Percentiles rank a stretch among this genome's conserved stretches.
These are phyloP conservation scores for Thecophora atra DNA, from an alignment of 2,888 invertebrate species.

Conservation along the genomic window DNA sequence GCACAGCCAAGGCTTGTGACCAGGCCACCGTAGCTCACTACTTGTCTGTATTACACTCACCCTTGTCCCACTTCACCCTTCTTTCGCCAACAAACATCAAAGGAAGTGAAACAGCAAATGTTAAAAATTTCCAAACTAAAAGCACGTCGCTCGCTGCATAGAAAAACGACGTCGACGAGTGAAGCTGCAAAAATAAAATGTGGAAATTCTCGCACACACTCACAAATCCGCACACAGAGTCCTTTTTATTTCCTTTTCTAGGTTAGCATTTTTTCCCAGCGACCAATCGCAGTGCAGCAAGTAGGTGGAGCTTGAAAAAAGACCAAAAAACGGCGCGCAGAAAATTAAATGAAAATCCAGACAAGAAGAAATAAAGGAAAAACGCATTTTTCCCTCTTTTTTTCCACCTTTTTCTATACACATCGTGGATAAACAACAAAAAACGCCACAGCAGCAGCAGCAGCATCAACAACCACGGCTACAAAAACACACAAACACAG, in stretches of 20 bases:
- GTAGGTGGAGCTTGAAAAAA: conserved; percentile 63
- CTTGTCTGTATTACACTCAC: neutral
- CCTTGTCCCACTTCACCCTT: neutral
- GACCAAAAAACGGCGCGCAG: conserved; percentile 60
- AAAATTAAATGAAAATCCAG: conserved; percentile 40
- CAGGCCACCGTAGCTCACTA: conserved; percentile 11
- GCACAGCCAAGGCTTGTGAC: neutral
- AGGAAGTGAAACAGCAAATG: conserved; percentile 44
- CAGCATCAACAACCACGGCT: conserved; percentile 10
- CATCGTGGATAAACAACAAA: conserved; percentile 33
- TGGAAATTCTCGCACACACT: conserved; percentile 51
- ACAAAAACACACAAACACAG: neutral
- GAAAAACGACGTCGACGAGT: conserved; percentile 33
- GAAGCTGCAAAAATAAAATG: conserved; percentile 57
- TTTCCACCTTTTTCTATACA: conserved; percentile 42
- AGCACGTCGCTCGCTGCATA: conserved; percentile 25
- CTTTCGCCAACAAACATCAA: conserved; percentile 34
- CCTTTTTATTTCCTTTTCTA: conserved; percentile 51
- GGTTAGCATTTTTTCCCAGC: conserved; percentile 55
- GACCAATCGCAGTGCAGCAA: conserved; percentile 58
- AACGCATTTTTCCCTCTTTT: conserved; percentile 41
- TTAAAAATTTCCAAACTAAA: conserved; percentile 35
- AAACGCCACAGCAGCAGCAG: conserved; percentile 14
- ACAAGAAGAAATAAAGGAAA: conserved; percentile 35
- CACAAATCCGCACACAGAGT: conserved; percentile 28